Conservation (phyloP, 37 sponge, comb jelly and placozoan genomes). For the Halisarca cf. caerulea region DNA sequence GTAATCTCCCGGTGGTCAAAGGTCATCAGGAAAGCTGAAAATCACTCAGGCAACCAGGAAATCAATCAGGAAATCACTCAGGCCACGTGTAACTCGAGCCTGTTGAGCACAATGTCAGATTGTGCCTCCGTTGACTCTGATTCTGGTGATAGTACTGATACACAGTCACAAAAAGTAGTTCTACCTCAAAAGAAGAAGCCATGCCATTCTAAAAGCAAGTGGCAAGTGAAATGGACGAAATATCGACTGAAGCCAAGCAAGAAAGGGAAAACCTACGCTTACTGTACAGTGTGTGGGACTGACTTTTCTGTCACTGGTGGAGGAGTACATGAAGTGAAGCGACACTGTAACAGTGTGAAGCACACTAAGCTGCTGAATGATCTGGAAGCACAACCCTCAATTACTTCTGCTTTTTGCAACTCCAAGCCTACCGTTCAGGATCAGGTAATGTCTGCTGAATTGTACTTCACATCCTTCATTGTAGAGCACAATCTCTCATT, state of each 20-base stretch:
- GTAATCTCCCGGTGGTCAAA: too few relatives aligned
- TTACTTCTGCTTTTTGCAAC: neutral
- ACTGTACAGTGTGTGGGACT: conserved; percentile 16
- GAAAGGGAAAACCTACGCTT: conserved; percentile 28
- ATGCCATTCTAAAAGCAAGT: neutral
- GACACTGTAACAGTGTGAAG: conserved; percentile 40
- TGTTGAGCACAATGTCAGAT: too few relatives aligned
- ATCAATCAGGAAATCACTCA: too few relatives aligned
- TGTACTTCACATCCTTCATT: conserved; percentile 38
- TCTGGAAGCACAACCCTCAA: neutral
- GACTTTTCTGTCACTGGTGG: conserved; percentile 48
- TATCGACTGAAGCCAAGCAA: neutral
- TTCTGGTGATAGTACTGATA: too few relatives aligned
- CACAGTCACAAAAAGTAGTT: too few relatives aligned
- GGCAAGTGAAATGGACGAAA: conserved; percentile 36
- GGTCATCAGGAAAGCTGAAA: too few relatives aligned
- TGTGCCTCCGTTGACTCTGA: too few relatives aligned
- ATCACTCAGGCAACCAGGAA: too few relatives aligned
- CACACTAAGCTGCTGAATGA: conserved; percentile 10
- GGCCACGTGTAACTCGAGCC: too few relatives aligned
- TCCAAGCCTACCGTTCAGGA: too few relatives aligned
- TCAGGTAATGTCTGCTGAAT: conserved; percentile 13
- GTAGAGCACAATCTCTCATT: conserved; percentile 41
- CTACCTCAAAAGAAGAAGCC: too few relatives aligned
- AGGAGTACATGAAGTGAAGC: conserved; percentile 47